Conservation (phyloP, 2,888 invertebrate genomes). For the Brachyptera putata region DNA sequence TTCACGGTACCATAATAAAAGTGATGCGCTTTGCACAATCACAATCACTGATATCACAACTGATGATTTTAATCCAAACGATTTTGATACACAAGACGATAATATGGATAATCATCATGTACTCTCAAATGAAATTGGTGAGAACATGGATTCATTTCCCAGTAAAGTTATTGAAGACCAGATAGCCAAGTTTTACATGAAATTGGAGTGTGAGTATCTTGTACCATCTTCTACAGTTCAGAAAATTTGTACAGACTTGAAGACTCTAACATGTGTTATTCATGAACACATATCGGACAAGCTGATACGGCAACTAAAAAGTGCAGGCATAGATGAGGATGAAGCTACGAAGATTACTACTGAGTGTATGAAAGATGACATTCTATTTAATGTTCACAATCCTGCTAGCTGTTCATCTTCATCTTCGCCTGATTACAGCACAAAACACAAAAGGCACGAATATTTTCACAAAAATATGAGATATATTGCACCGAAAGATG, state of each 20-base stretch:
- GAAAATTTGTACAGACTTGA: slow-evolving; percentile 30
- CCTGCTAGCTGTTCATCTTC: no score
- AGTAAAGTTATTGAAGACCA: no score
- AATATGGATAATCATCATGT: no score
- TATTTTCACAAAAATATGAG: slow-evolving; percentile 28
- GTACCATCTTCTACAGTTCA: slow-evolving; percentile 34
- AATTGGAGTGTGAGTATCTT: slow-evolving; percentile 33
- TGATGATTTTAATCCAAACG: no score
- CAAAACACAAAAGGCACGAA: slow-evolving; percentile 26
- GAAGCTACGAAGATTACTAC: slow-evolving; percentile 25
- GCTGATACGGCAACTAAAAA: slow-evolving; percentile 19
- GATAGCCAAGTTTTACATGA: slow-evolving; percentile 31
- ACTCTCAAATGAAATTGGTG: no score
- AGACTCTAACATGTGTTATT: slow-evolving; percentile 28
- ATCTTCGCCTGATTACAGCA: slow-evolving; percentile 11
- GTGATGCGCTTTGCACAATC: no score
- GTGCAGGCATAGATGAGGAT: slow-evolving; percentile 19
- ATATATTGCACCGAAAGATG: slow-evolving; percentile 27
- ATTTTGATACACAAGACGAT: no score
- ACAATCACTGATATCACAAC: no score
- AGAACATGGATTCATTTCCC: no score
- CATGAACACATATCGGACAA: slow-evolving; percentile 27
- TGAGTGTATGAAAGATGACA: slow-evolving; percentile 5
- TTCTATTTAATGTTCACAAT: background rate
- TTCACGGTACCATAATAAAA: no score